These are phyloP conservation scores for Tetraodon nigroviridis DNA, from an alignment of 2,113 vertebrate genomes.

Conservation along the genomic window DNA sequence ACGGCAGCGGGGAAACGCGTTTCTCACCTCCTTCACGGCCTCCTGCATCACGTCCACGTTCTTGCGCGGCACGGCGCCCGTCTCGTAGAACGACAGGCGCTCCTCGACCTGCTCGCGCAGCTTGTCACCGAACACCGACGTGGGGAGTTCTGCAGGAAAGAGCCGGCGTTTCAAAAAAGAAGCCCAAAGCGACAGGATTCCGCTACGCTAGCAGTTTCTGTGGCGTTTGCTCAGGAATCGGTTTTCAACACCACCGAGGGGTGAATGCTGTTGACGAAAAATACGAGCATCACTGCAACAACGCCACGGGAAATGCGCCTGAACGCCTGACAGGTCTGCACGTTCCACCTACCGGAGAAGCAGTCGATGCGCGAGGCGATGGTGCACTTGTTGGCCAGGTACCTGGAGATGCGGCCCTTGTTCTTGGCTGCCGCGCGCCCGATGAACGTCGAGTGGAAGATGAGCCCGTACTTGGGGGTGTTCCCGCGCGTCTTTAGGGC, in stretches of 20 bases:
- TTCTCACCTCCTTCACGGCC: constrained; percentile 80
- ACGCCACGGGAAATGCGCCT: background rate
- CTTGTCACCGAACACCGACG: constrained; percentile 88
- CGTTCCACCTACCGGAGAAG: constrained; percentile 81
- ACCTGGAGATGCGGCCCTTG: constrained; percentile 97
- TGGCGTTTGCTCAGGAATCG: constrained; percentile 81
- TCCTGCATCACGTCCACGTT: constrained; percentile 95
- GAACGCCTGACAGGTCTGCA: too few species aligned
- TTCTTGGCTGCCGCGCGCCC: constrained; percentile 94
- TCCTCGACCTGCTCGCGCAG: constrained; percentile 92
- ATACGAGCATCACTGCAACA: constrained; percentile 86
- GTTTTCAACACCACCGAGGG: constrained; percentile 80
- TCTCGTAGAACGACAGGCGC: constrained; percentile 90
- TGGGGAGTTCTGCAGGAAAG: constrained; percentile 82
- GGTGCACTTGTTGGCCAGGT: constrained; percentile 96
- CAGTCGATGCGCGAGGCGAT: constrained; percentile 95
- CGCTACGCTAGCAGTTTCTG: background rate
- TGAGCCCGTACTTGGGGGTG: constrained; percentile 95
- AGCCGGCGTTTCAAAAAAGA: too few species aligned
- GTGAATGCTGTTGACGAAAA: constrained; percentile 99
- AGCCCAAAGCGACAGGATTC: fast-evolving
- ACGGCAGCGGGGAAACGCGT: background rate
- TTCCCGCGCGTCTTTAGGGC: constrained; percentile 92
- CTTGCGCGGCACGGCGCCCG: constrained; percentile 85
- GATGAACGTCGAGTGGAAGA: constrained; percentile 98